Conservation (phyloP, 2,888 invertebrate genomes). For the Lutraria lutraria region DNA sequence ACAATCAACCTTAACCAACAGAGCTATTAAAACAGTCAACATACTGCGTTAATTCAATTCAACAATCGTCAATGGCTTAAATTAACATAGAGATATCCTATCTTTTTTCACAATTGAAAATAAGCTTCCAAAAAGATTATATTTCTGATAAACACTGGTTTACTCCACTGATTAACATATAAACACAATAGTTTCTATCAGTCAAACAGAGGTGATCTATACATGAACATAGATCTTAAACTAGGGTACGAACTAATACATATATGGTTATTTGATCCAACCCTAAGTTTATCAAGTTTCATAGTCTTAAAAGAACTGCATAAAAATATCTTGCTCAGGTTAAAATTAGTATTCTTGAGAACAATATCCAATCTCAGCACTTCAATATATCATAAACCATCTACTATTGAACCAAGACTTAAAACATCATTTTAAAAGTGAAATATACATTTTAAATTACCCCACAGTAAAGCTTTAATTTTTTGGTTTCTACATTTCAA, state of each 20-base stretch:
- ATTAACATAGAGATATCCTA: background rate
- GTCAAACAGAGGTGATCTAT: background rate
- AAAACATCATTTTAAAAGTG: too few relatives aligned
- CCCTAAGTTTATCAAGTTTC: background rate
- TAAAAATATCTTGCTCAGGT: background rate
- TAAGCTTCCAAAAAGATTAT: constrained; percentile 33
- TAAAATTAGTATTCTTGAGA: background rate
- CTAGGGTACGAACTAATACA: background rate
- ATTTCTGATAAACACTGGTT: background rate
- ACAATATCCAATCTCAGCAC: background rate
- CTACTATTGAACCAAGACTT: background rate
- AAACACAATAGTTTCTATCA: constrained; percentile 8
- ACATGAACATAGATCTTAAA: background rate
- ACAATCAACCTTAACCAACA: constrained; percentile 11
- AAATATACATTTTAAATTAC: too few relatives aligned
- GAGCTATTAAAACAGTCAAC: constrained; percentile 12
- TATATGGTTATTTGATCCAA: background rate
- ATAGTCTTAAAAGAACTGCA: background rate
- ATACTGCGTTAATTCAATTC: constrained; percentile 1
- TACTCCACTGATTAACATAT: background rate
- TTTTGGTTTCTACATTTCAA: too few relatives aligned
- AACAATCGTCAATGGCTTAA: constrained; percentile 5
- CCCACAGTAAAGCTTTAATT: too few relatives aligned
- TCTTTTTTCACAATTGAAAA: constrained; percentile 33
- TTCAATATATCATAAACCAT: background rate